Conservation (phyloP, 2,888 invertebrate species). For the Eueremaeus valkanovi region DNA sequence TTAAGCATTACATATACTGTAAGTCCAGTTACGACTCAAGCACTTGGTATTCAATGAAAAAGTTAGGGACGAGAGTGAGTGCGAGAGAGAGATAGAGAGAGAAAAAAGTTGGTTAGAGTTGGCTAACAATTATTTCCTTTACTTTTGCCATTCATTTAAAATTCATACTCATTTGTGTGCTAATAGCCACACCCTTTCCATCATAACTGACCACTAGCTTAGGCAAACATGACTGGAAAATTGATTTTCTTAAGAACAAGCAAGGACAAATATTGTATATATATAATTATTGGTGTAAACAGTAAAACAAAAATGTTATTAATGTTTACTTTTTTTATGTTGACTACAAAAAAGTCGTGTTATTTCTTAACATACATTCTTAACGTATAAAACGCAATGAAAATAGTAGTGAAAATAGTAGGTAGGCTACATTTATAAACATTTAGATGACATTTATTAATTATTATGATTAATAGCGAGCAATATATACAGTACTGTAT, state of each 20-base stretch:
- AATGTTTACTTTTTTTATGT: neutral
- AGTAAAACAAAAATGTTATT: neutral
- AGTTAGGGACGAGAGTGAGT: neutral
- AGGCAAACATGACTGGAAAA: no score
- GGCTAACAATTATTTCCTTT: slow-evolving; percentile 11
- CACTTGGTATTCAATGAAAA: neutral
- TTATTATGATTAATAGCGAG: no score
- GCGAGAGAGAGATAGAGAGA: no score
- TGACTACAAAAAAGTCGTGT: neutral
- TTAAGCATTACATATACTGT: neutral
- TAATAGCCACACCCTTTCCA: slow-evolving; percentile 10
- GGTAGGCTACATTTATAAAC: no score
- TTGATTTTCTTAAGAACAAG: no score
- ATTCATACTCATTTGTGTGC: neutral
- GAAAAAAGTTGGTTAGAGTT: slow-evolving; percentile 14
- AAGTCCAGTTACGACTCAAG: slow-evolving; percentile 19
- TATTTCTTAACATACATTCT: neutral
- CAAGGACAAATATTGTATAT: no score
- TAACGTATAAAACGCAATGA: neutral
- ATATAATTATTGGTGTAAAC: no score
- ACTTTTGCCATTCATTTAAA: neutral
- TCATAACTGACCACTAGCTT: neutral
- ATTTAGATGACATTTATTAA: no score
- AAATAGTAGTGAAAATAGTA: no score
- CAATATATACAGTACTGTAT: no score